Conservation (phyloP, 2,113 vertebrate species). For the Lethenteron reissneri region DNA sequence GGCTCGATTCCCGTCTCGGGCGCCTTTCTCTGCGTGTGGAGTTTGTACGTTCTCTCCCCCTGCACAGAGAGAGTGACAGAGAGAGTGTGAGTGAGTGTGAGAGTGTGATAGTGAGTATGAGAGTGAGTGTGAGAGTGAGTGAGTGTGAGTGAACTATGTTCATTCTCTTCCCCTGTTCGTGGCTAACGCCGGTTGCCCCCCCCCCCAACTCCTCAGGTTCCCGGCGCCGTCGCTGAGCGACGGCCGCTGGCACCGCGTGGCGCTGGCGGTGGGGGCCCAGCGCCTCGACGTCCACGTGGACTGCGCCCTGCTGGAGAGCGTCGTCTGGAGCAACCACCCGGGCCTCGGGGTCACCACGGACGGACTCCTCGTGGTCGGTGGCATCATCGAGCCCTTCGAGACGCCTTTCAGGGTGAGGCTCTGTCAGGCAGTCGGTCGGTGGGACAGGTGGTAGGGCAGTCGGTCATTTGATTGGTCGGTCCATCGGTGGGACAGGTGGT, state of each 20-base stretch:
- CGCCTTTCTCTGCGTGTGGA: too few species aligned
- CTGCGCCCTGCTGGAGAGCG: slow-evolving; percentile 42
- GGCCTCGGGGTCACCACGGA: slow-evolving; percentile 31
- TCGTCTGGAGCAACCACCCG: slow-evolving; percentile 35
- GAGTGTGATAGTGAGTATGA: too few species aligned
- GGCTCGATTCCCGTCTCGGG: too few species aligned
- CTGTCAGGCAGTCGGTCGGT: too few species aligned
- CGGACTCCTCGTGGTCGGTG: slow-evolving; percentile 42
- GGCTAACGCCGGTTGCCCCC: neutral
- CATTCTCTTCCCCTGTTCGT: neutral
- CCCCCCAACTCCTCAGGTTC: slow-evolving; percentile 25
- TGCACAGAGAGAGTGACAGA: too few species aligned
- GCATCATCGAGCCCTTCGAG: slow-evolving; percentile 34
- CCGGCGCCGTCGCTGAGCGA: slow-evolving; percentile 32
- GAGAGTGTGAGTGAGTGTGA: too few species aligned
- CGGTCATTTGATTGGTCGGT: too few species aligned
- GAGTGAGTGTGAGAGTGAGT: too few species aligned
- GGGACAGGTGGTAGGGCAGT: too few species aligned
- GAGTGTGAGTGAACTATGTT: neutral
- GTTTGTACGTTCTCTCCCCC: too few species aligned
- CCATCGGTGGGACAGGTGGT: too few species aligned
- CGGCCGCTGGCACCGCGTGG: slow-evolving; percentile 42
- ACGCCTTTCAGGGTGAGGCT: slow-evolving; percentile 44
- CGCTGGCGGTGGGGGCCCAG: slow-evolving; percentile 32
- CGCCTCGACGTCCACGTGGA: slow-evolving; percentile 39